phyloP scores from a whole-genome alignment of 2,797 vertebrate genomes.

The Pipistrellus pygmaeus region DNA sequence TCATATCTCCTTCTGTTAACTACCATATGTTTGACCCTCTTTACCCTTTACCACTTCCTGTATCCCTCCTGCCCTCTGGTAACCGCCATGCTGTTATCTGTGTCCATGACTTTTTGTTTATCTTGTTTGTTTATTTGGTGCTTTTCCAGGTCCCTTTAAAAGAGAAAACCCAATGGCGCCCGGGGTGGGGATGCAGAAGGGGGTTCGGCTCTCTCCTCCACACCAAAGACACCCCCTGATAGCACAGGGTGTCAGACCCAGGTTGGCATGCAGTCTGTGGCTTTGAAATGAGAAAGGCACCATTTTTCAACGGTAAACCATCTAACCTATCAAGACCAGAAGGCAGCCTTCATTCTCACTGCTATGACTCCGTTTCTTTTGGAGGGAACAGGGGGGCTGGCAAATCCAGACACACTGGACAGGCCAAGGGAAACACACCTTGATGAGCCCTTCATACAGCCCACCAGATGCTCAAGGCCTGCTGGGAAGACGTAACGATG shows the following conservation, averaged over 20 bases:
- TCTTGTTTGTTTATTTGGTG: not conserved
- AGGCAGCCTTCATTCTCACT: not conserved
- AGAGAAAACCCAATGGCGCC: rapidly evolving
- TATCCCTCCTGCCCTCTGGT: not conserved
- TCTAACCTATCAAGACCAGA: not conserved
- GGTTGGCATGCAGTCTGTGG: not conserved
- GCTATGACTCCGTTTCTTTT: not conserved
- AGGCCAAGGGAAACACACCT: not conserved
- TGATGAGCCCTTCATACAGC: not conserved
- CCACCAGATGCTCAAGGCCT: not conserved
- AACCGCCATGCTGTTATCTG: not conserved
- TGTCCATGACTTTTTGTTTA: not conserved
- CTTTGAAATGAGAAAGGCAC: not conserved
- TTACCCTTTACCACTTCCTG: not conserved
- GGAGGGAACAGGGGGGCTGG: not conserved
- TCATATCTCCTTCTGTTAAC: not conserved
- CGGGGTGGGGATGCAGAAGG: not conserved
- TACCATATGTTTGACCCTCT: not conserved
- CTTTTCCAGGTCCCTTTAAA: not conserved
- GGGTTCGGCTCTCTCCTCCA: not conserved
- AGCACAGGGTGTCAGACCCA: not conserved
- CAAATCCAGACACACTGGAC: not conserved
- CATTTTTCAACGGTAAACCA: not conserved
- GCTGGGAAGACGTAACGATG: not conserved
- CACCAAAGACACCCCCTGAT: not conserved